These are phyloP conservation scores for Trachymyrmex septentrionalis DNA, from an alignment of 1,140 invertebrate genomes.

Conservation along the genomic window DNA sequence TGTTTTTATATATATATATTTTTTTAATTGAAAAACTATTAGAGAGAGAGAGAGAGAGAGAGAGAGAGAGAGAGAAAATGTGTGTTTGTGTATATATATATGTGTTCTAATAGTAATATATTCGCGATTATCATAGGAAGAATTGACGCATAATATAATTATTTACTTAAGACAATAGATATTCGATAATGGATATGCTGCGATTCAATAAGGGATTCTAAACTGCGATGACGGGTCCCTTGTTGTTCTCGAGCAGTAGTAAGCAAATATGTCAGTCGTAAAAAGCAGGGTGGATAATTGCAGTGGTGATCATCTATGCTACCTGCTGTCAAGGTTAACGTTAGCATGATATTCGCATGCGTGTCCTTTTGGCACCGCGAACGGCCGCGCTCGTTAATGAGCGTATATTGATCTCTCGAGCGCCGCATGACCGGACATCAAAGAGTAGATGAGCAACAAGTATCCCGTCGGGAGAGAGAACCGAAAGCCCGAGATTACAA, in stretches of 20 bases:
- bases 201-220: neutral
- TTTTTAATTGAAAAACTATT: too few species aligned
- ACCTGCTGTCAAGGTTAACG: slow-evolving; percentile 53
- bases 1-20: too few species aligned
- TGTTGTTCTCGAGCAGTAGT: neutral
- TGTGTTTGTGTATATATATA: too few species aligned
- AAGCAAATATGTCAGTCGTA: neutral
- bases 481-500: slow-evolving; percentile 72
- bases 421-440: slow-evolving; percentile 71
- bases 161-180: slow-evolving; percentile 1
- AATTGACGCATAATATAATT: neutral
- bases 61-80: too few species aligned
- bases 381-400: slow-evolving; percentile 70
- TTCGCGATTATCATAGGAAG: neutral
- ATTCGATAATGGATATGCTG: neutral
- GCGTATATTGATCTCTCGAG: slow-evolving; percentile 74
- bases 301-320: slow-evolving; percentile 24
- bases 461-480: slow-evolving; percentile 61
- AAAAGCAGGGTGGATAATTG: slow-evolving; percentile 42
- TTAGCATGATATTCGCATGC: slow-evolving; percentile 64
- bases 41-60: too few species aligned
- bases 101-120: neutral
- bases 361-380: slow-evolving; percentile 71
- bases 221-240: neutral
- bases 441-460: slow-evolving; percentile 75